Evolutionary conservation across 2,888 invertebrate genomes (phyloP).

Genomic region (Chorisops tibialis): DNA sequence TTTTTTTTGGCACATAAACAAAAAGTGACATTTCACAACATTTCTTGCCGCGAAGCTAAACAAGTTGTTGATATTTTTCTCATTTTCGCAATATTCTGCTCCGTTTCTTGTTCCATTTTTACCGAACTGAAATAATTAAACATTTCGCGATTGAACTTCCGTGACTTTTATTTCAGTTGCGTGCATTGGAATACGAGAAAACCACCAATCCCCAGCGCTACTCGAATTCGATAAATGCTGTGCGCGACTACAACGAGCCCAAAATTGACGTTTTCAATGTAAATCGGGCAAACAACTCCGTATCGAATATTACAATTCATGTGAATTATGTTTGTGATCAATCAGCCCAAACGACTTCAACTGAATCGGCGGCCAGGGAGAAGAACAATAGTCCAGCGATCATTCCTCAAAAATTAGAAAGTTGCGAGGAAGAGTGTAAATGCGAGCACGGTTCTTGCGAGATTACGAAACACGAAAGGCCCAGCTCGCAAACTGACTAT

Average conservation of each 20-base stretch:
- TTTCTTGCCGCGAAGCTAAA: neutral
- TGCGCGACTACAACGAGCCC: constrained; percentile 4
- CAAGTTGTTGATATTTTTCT: no score
- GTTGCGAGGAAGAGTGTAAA: no score
- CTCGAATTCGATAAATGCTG: neutral
- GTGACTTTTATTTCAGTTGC: constrained; percentile 1
- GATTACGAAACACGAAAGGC: neutral
- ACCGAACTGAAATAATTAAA: no score
- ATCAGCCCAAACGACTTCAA: neutral
- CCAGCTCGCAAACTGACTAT: neutral
- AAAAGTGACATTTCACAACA: neutral
- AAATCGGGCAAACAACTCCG: neutral
- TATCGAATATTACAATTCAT: constrained; percentile 15
- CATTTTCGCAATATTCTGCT: neutral
- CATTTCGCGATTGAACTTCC: neutral
- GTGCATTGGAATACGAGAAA: constrained; percentile 1
- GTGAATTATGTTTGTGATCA: constrained; percentile 16
- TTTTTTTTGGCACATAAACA: neutral
- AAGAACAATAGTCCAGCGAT: no score
- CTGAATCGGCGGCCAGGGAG: no score
- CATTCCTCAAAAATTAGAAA: no score
- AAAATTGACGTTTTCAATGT: neutral
- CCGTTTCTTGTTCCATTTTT: neutral
- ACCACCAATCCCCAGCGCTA: neutral
- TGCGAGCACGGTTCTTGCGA: neutral